phyloP scores from a whole-genome alignment of 2,113 vertebrate species.

The Chamaetylas fuelleborni region DNA sequence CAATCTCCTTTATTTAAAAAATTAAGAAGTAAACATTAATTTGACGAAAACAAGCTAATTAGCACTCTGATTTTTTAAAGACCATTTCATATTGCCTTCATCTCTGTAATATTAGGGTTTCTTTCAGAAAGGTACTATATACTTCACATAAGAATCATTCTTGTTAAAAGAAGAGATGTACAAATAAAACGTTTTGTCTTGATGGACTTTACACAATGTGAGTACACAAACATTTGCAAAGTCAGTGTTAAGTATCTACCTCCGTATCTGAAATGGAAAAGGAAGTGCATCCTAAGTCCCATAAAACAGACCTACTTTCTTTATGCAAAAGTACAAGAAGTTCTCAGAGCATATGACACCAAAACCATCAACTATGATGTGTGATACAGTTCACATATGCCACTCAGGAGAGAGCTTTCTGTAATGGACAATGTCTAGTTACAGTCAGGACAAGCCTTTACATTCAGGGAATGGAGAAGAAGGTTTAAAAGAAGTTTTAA shows the following conservation, averaged over 20 bases:
- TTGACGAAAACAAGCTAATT: background rate
- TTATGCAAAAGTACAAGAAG: background rate
- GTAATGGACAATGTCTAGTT: background rate
- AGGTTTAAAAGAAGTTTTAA: background rate
- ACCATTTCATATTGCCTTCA: background rate
- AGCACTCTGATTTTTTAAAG: background rate
- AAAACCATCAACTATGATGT: background rate
- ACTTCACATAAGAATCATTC: background rate
- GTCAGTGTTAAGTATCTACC: background rate
- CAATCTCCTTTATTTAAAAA: slow-evolving; percentile 76
- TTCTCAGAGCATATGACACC: background rate
- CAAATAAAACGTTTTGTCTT: background rate
- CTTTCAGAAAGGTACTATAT: background rate
- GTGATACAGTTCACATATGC: background rate
- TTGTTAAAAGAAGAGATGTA: background rate
- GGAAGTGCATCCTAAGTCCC: background rate
- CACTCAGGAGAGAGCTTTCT: background rate
- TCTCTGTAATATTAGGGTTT: background rate
- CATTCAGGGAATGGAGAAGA: background rate
- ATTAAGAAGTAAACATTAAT: background rate
- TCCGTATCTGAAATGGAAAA: background rate
- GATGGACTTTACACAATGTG: background rate
- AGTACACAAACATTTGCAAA: background rate
- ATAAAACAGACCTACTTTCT: background rate
- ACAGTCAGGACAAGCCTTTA: background rate